Base-by-base conservation (phyloP, 2,888 invertebrate species). In the Aquatica leii region DNA sequence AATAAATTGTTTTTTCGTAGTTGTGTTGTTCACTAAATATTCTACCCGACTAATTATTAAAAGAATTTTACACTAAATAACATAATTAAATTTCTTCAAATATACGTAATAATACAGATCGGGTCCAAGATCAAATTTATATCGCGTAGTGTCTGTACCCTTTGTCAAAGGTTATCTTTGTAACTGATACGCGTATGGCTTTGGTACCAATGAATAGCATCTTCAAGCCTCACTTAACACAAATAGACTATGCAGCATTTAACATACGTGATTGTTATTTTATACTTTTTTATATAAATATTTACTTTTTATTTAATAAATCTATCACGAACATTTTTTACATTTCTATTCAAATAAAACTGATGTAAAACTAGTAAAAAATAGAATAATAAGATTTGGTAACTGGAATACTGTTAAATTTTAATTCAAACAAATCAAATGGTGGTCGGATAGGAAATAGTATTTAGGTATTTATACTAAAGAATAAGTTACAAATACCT, bases 141-240 rank as follows among this genome's bases (percentile, higher is more conserved):
- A 63, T 63, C 59, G 55, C 41, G 41, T 40, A 40, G 56, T 53
- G 57, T 58, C 58, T 58, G 46, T 58, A 62, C 49, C 24, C 57
- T 61, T 34, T 66, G 61, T 60, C 61, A 67, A 61, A 66, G 68
- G 68, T 68, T 68, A 68, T 68, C 68, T 48, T 62, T 59, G 60
- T 61, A 61, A 68, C 50, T 59, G 68, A 66, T 68, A 62, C 53
- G 46, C 55, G 65, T 43, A 49, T 54, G 60, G 66, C 58, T 62
- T 55, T 57, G 59, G 59, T 62, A 57, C 65, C 58, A 56, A 67
- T 59, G 61, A 50, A 63, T 62, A 63, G 64, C 65, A 69, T 67
- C 71, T 70, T 70, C 69, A 72, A 70, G 71, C 68, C 69, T 72
- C 69, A 70, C 65, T 70, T 67, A 70, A 62, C 66, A 65, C 58